These are phyloP conservation scores for Oncorhynchus clarkii DNA, from an alignment of 2,113 vertebrate genomes.

Conservation along the genomic window DNA sequence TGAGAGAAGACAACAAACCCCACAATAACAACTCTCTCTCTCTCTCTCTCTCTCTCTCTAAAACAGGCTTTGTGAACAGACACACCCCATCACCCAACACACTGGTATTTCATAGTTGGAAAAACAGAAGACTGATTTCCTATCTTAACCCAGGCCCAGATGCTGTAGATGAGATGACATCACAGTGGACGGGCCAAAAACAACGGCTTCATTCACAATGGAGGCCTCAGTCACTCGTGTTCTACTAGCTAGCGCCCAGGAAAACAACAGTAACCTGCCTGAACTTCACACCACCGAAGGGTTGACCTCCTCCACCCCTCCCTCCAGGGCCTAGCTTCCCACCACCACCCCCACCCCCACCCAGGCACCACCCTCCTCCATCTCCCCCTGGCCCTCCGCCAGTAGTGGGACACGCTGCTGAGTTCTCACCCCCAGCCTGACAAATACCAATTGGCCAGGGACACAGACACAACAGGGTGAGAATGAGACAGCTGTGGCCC, in stretches of 20 bases:
- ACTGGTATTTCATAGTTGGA: neutral
- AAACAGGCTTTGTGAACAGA: neutral
- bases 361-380: too few relatives aligned
- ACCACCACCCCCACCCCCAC: too few relatives aligned
- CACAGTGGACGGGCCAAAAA: neutral
- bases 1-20: slow-evolving; percentile 1
- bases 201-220: neutral
- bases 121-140: neutral
- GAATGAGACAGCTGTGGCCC: slow-evolving; percentile 9
- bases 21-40: neutral
- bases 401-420: too few relatives aligned
- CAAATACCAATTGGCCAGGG: slow-evolving; percentile 7
- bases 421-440: slow-evolving; percentile 1
- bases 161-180: neutral
- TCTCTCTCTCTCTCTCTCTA: too few relatives aligned
- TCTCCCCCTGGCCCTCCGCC: too few relatives aligned
- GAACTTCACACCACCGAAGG: neutral
- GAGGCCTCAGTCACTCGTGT: neutral
- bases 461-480: slow-evolving; percentile 16
- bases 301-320: neutral
- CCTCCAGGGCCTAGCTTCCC: too few relatives aligned
- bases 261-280: neutral
- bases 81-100: neutral
- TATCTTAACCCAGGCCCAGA: neutral
- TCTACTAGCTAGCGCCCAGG: neutral